A percentile compares a stretch with the other conserved stretches of the same genome.
These are phyloP conservation scores for Natrix natrix DNA, from an alignment of 2,797 vertebrate species.

Conservation along the genomic window DNA sequence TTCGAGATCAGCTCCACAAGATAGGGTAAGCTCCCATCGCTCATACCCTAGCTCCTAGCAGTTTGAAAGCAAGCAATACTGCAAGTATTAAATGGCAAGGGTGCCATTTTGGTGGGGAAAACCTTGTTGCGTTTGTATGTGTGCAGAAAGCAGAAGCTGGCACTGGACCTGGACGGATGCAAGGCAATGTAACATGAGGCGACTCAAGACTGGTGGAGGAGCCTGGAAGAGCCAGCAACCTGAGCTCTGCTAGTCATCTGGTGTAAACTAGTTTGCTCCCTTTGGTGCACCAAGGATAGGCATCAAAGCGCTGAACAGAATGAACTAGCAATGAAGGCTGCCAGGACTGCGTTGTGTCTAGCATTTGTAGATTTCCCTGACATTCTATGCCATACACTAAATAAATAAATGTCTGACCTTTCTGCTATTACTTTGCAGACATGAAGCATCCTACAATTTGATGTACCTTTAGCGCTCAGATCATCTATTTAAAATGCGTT, in stretches of 20 bases:
- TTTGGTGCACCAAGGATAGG: background rate
- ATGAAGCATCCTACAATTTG: background rate
- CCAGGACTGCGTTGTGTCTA: background rate
- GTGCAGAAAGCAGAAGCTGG: background rate
- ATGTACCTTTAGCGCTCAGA: background rate
- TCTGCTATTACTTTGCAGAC: background rate
- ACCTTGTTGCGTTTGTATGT: background rate
- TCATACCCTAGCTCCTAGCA: background rate
- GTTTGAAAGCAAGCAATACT: background rate
- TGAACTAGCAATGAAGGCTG: background rate
- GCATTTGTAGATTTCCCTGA: background rate
- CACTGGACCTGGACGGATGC: background rate
- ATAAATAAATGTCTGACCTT: background rate
- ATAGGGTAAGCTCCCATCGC: background rate
- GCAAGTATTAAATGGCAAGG: background rate
- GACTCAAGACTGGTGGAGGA: background rate
- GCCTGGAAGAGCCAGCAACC: background rate
- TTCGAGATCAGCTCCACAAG: background rate
- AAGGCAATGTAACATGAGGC: background rate
- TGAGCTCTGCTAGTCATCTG: background rate
- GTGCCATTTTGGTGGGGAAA: background rate
- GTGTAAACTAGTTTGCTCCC: background rate
- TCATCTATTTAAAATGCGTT: background rate
- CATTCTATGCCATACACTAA: background rate
- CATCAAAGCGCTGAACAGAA: background rate